phyloP scores from a whole-genome alignment of 2,113 vertebrate genomes.

The Alligator sinensis region DNA sequence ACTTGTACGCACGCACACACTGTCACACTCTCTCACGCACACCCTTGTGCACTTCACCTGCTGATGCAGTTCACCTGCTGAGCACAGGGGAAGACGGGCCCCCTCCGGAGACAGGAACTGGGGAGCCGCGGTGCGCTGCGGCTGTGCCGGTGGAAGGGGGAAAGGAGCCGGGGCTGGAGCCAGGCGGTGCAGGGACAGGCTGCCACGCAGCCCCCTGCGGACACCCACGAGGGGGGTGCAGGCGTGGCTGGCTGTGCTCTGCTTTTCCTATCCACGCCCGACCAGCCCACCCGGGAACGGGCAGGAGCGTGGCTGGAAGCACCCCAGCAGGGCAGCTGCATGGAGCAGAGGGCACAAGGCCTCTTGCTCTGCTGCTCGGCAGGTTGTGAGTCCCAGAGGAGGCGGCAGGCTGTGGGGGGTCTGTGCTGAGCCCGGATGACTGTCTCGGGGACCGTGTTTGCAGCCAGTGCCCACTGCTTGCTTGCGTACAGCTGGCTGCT shows the following conservation, averaged over 20 bases:
- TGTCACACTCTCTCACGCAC: no score
- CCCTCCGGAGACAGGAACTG: neutral
- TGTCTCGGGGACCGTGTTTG: neutral
- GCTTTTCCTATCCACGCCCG: neutral
- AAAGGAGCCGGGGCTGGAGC: neutral
- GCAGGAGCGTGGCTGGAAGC: no score
- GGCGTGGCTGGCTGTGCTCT: neutral
- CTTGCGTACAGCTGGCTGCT: no score
- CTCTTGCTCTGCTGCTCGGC: no score
- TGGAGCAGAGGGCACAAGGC: no score
- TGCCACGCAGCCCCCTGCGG: neutral
- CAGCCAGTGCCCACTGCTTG: no score
- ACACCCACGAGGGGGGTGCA: neutral
- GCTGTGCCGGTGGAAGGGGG: neutral
- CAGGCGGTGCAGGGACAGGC: no score
- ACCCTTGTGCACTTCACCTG: neutral
- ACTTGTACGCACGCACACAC: no score
- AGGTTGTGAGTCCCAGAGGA: no score
- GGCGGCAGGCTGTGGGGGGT: no score
- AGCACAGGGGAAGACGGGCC: neutral
- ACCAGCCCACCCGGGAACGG: neutral
- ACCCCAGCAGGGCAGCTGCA: no score
- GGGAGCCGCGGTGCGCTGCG: no score
- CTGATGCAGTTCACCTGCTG: neutral
- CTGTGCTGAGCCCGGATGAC: neutral